Percentiles rank a stretch among this genome's conserved stretches.
Evolutionary conservation across 2,113 vertebrate species (phyloP).

Genomic region (Camelus dromedarius): DNA sequence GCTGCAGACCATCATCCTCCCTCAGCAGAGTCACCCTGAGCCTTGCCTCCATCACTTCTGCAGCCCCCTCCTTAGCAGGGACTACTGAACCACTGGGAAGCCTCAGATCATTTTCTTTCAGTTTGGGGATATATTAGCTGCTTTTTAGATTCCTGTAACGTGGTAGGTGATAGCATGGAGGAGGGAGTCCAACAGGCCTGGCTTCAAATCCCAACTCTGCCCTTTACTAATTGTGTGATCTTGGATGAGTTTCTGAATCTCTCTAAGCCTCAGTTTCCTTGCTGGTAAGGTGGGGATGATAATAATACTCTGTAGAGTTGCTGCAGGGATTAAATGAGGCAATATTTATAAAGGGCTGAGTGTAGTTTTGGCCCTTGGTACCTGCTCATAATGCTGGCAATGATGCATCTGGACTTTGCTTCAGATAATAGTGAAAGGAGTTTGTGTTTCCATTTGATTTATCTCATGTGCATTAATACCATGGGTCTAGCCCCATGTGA

Average conservation of each 20-base stretch:
- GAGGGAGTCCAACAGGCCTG: not conserved
- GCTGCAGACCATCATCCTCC: not conserved
- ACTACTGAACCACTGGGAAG: not conserved
- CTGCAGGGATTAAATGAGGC: not conserved
- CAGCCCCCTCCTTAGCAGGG: not conserved
- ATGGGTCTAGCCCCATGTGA: no score
- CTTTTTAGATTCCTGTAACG: not conserved
- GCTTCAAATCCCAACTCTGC: not conserved
- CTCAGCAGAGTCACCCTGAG: rapidly evolving
- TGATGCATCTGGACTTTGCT: not conserved
- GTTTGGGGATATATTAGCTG: not conserved
- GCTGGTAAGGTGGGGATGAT: not conserved
- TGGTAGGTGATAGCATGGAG: not conserved
- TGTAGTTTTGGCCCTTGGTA: not conserved
- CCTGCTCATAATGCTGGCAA: not conserved
- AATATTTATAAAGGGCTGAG: not conserved
- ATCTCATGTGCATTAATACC: not conserved
- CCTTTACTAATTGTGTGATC: not conserved
- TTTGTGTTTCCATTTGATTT: not conserved
- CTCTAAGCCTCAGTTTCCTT: not conserved
- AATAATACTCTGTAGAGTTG: not conserved
- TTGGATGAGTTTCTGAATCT: not conserved
- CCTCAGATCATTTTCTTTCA: not conserved
- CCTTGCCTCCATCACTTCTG: not conserved
- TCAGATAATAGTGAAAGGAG: not conserved